Base-by-base conservation (phyloP, 2,113 vertebrate genomes). In the Channa maculata region DNA sequence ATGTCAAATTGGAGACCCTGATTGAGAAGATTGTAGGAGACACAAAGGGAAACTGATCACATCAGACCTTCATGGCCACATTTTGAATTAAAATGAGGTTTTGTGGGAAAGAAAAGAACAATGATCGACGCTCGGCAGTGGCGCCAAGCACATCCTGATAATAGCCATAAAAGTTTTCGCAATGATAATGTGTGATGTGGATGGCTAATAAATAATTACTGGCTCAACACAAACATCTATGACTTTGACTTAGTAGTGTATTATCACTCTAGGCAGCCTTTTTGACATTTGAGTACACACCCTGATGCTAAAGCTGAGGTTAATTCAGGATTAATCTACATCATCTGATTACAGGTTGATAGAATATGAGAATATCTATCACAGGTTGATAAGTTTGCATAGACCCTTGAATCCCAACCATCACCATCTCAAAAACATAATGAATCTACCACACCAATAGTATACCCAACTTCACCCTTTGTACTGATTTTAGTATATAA, bases 391-490 rank as follows among this genome's bases (percentile, higher is more conserved):
- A 90, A 84, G 83, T 89, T 92, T 93, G 91, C 92, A 93, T 92
- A 93, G 91, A 92, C 89, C 90, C 86, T 80, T 83, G 36, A 86
- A 88, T 78, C 79, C 77, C 44, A 78, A 85, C 73, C 85, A 72
- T 74, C 78, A 86, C 79, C 78, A 78, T 82, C 70, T 76, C 41
- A 62, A 51, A 51, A 54, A 75, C 67, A 71, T 62, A 65, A 70
- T 65, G 44, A 37, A 83, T 65, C 48, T 62, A 76, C 39, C 14
- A 52, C 77, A 86, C 39, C 0, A 65, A 76, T 75, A 87, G 58
- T 76, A 86, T 88, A 88, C 89, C 87, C 69, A 65, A 87, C 75
- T 87, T 93, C 92, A 94, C 91, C 83, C 92, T 93, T 93, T 91
- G 85, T 87, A 92, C 88, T 8, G 15, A 14, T 71, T 71, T 77